A percentile compares a stretch with the other conserved stretches of the same genome.
phyloP scores from a whole-genome alignment of 2,888 invertebrate species.

The Hydrotaea diabolus region DNA sequence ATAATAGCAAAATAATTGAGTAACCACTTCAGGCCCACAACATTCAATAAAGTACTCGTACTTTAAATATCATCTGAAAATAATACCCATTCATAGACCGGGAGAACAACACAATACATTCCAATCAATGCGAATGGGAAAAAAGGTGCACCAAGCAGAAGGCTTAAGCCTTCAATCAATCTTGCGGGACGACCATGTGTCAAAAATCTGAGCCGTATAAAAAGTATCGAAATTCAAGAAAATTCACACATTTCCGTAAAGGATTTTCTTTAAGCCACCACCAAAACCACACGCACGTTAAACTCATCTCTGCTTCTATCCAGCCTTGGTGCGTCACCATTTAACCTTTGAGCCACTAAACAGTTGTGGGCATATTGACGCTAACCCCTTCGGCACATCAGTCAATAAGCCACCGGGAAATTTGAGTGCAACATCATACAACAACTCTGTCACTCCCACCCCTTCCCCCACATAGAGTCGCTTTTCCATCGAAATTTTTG shows the following conservation, averaged over 20 bases:
- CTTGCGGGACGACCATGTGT: constrained; percentile 61
- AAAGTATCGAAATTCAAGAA: constrained; percentile 65
- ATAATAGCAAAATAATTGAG: constrained; percentile 69
- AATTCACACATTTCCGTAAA: constrained; percentile 58
- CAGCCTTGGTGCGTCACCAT: constrained; percentile 27
- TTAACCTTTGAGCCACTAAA: constrained; percentile 39
- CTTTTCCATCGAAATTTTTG: not conserved
- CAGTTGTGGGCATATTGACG: constrained; percentile 50
- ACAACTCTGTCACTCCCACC: constrained; percentile 43
- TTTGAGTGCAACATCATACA: constrained; percentile 24
- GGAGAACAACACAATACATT: constrained; percentile 50
- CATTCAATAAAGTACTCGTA: constrained; percentile 46
- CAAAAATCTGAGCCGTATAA: constrained; percentile 56
- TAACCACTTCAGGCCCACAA: constrained; percentile 59
- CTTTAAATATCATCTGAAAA: constrained; percentile 8
- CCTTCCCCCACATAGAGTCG: not conserved
- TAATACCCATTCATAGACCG: not conserved
- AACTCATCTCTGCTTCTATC: not conserved
- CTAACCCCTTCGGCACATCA: constrained; percentile 40
- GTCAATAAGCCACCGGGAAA: constrained; percentile 21
- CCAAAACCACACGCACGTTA: constrained; percentile 32
- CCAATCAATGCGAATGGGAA: constrained; percentile 50
- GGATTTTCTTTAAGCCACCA: constrained; percentile 39
- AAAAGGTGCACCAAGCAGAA: constrained; percentile 66
- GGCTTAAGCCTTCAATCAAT: constrained; percentile 64